These are phyloP conservation scores for Gonioctena quinquepunctata DNA, from an alignment of 1,140 invertebrate species.

Conservation along the genomic window DNA sequence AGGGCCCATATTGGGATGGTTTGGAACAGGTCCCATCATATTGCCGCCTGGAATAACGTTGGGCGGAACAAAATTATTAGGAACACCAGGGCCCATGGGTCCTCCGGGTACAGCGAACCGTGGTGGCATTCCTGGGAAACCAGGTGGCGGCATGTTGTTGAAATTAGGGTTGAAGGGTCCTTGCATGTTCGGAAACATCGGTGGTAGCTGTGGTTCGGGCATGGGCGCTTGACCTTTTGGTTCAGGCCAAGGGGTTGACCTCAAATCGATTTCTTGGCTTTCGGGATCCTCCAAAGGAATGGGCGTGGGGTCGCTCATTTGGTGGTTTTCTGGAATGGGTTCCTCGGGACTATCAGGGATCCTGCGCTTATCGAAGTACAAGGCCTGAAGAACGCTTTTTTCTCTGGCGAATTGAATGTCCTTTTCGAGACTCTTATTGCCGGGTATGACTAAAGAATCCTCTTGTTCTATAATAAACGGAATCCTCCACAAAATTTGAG, in stretches of 20 bases:
- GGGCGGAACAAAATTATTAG: slow-evolving; percentile 41
- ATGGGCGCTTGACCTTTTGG: slow-evolving; percentile 67
- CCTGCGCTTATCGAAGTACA: slow-evolving; percentile 84
- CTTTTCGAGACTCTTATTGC: slow-evolving; percentile 83
- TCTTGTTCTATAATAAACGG: slow-evolving; percentile 71
- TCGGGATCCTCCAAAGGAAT: slow-evolving; percentile 90
- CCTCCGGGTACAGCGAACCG: slow-evolving; percentile 48
- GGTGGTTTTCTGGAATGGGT: slow-evolving; percentile 80
- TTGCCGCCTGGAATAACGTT: slow-evolving; percentile 51
- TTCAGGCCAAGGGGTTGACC: slow-evolving; percentile 77
- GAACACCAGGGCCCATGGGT: slow-evolving; percentile 35
- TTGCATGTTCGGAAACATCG: slow-evolving; percentile 54
- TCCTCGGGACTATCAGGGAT: slow-evolving; percentile 86
- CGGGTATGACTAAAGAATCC: slow-evolving; percentile 67
- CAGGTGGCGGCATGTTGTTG: slow-evolving; percentile 43
- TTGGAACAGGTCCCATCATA: slow-evolving; percentile 39
- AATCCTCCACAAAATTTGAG: slow-evolving; percentile 72
- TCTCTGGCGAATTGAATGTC: slow-evolving; percentile 85
- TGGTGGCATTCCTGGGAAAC: slow-evolving; percentile 50
- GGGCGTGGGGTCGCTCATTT: slow-evolving; percentile 73
- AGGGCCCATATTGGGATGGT: slow-evolving; percentile 46
- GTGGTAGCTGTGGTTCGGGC: slow-evolving; percentile 44
- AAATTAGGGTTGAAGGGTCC: slow-evolving; percentile 52
- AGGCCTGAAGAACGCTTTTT: slow-evolving; percentile 77
- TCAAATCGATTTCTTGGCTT: slow-evolving; percentile 75